Evolutionary conservation across 2,888 invertebrate species (phyloP), one percentile per base, ranked within the genome.

Genomic region (Trichopoda pennipes): DNA sequence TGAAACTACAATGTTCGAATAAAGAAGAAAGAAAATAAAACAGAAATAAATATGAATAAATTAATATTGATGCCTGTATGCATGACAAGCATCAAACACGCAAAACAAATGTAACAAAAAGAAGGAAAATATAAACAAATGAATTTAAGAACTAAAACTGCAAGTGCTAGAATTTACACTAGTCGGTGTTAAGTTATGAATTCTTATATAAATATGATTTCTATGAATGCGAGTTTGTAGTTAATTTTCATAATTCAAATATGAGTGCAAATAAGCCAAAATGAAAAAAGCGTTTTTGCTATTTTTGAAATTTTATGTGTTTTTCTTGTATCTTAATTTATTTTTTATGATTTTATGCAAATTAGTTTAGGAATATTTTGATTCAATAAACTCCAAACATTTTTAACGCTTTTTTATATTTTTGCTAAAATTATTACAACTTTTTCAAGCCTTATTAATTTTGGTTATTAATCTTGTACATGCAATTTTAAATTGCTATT

Each of bases 161-260:
- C 63, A 70, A 77, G 77, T 77, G 70, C 63, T 73, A 73, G 76
- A 73, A 81, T 81, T 73, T 81, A 78, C 74, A 78, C 58, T 69
- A 78, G 56, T 81, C 63, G 77, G 68, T 81, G 77, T 28, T 63
- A 21, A 51, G 63, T 58, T 77, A 61, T 68, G 47, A 28, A 70
- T n/a, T 49, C 55, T 49, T 47, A 38, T 56, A 49, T 19, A n/a
- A 56, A 61, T 75, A 66, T 49, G 58, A 60, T n/a, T 49, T 38
- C 6, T 28, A n/a, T 38, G 53, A 53, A 44, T 61, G 47, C 56
- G 49, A 23, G 47, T 66, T 56, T 38, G 19, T 49, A 8, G 0
- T 38, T n/a, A 17, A 58, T 49, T 64, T 49, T 64, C 17, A 35
- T 35, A 58, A 75, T 51, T 38, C 49, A n/a, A 14, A n/a, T 4